Evolutionary conservation across 2,888 invertebrate genomes (phyloP), one percentile per base, ranked within the genome.

Genomic region (Callinectes sapidus): DNA sequence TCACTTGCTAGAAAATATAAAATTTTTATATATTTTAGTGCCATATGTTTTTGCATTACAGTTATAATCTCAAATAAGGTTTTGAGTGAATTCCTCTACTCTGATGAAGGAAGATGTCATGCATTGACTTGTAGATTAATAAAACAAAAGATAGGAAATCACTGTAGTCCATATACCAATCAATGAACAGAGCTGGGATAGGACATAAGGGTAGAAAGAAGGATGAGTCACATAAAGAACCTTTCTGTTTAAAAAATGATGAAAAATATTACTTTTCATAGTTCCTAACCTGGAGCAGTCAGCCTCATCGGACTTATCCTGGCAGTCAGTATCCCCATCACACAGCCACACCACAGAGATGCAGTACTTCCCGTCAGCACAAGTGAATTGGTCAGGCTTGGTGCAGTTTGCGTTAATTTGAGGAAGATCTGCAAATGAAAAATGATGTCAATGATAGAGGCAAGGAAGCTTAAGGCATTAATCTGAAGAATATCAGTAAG

Each of bases 271-370:
- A 0, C 3, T 32, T 16, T 16, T 81, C 14, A 16, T 16, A 5
- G 10, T 3, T 35, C 81, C 35, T 81, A 16, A 81, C 81, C 81
- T 91, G 39, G 89, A 35, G 87, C 94, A 94, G 66, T 93, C 92
- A 14, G 88, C 89, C 86, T 94, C 94, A 77, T 94, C 94, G 6
- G 94, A 94, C 14, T 85, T 90, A 77, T 94, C 94, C 2, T 81
- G 85, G 42, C 94, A 94, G 77, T 94, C 94, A 55, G 87, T 89
- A 48, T 93, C 93, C 2, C 93, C 92, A 39, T 94, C 94, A 89
- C 94, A 94, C 28, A 90, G 85, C 94, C 94, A 94, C 16, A 71
- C 39, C 61, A 55, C 48, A 1, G 94, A 87, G 77, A 94, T 87
- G 54, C 94, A 94, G 90, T 90, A 93, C 71, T 88, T 77, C 14